Conservation (phyloP, 2,888 invertebrate genomes). For the Lypha dubia region DNA sequence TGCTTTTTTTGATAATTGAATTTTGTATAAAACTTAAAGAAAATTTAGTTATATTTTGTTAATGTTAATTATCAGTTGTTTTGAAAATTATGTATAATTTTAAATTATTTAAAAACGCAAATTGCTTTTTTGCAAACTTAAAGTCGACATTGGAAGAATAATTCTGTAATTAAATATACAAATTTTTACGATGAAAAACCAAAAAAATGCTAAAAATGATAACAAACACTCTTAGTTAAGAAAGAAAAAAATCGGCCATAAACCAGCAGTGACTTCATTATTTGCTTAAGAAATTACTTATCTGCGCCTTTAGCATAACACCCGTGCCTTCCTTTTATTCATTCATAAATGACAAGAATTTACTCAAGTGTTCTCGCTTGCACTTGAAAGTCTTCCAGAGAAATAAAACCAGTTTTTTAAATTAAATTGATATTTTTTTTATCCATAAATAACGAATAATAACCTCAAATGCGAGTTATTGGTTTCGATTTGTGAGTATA, state of each 20-base stretch:
- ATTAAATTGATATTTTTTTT: not conserved
- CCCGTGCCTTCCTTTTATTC: not conserved
- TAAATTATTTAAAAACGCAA: constrained; percentile 2
- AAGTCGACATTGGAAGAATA: not conserved
- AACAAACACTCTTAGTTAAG: not conserved
- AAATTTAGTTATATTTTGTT: constrained; percentile 2
- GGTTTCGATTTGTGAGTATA: not conserved
- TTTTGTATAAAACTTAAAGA: constrained; percentile 16
- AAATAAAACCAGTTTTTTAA: constrained; percentile 17
- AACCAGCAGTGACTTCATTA: constrained; percentile 34
- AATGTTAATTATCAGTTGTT: constrained; percentile 10
- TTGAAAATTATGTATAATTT: constrained; percentile 5
- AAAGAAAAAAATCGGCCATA: no score
- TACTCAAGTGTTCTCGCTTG: constrained; percentile 6
- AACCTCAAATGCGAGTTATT: not conserved
- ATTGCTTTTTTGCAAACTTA: not conserved
- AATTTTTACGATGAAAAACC: not conserved
- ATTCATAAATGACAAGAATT: not conserved
- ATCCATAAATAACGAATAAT: not conserved
- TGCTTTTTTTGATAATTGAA: constrained; percentile 12
- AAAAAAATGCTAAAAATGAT: not conserved
- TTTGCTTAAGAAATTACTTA: constrained; percentile 38
- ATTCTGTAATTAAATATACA: no score
- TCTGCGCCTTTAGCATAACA: not conserved
- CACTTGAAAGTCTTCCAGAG: constrained; percentile 28